These are phyloP conservation scores for Eidolon helvum DNA, from an alignment of 2,113 vertebrate genomes.

Conservation along the genomic window DNA sequence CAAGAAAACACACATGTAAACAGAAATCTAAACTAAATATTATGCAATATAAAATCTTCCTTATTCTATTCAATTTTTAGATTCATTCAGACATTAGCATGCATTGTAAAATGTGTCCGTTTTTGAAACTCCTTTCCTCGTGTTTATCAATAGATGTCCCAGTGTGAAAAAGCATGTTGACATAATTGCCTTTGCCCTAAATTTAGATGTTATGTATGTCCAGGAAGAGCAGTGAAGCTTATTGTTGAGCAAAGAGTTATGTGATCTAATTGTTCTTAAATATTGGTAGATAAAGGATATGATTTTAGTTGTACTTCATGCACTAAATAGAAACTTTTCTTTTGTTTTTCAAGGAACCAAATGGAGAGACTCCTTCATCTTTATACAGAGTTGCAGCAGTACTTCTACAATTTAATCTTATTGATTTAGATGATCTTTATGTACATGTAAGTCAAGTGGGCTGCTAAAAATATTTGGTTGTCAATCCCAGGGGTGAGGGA, in stretches of 20 bases:
- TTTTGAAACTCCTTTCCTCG: conserved; percentile 9
- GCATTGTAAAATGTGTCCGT: neutral
- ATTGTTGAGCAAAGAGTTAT: conserved; percentile 30
- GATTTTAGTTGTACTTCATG: conserved; percentile 26
- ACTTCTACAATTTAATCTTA: conserved; percentile 96
- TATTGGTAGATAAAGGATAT: conserved; percentile 10
- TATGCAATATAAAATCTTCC: neutral
- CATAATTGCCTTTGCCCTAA: neutral
- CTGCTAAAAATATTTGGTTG: conserved; percentile 42
- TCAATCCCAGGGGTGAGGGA: neutral
- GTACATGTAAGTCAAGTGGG: conserved; percentile 92
- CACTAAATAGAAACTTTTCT: conserved; percentile 30
- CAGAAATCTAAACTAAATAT: neutral
- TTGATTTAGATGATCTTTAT: conserved; percentile 97
- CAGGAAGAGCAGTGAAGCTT: conserved; percentile 22
- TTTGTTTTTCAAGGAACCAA: conserved; percentile 90
- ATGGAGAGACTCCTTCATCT: conserved; percentile 96
- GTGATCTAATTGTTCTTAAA: conserved; percentile 48
- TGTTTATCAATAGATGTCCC: neutral
- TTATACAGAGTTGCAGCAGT: conserved; percentile 98
- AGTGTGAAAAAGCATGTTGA: neutral
- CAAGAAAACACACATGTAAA: conserved; percentile 19
- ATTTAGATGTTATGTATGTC: conserved; percentile 33
- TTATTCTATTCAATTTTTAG: neutral
- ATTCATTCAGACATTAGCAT: conserved; percentile 16